These are phyloP conservation scores for Zaprionus nigranus DNA, from an alignment of 1,140 invertebrate genomes.

Conservation along the genomic window DNA sequence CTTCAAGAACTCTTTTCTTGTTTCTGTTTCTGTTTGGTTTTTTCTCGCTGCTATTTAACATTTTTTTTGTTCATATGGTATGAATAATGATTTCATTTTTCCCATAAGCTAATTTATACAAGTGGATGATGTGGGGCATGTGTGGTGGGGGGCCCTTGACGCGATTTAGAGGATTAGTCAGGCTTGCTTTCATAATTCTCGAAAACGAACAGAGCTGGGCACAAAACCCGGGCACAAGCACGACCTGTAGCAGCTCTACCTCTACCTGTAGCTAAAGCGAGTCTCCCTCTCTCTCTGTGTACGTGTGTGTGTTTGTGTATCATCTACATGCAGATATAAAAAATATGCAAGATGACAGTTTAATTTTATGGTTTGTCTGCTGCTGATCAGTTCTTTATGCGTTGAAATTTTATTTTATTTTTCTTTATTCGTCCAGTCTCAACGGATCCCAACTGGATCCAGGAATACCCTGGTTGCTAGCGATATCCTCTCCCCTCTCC, in stretches of 20 bases:
- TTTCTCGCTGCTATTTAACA: constrained; percentile 67
- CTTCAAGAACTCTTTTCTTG: constrained; percentile 28
- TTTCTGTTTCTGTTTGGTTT: constrained; percentile 19
- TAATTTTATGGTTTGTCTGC: constrained; percentile 85
- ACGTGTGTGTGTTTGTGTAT: constrained; percentile 35
- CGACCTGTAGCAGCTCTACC: constrained; percentile 22
- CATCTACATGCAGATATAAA: constrained; percentile 76
- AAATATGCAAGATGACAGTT: constrained; percentile 85
- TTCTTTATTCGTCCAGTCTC: constrained; percentile 13
- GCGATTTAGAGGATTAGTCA: constrained; percentile 84
- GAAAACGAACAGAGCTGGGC: constrained; percentile 36
- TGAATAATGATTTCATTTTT: constrained; percentile 84
- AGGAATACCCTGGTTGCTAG: neutral
- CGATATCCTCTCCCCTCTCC: too few relatives aligned
- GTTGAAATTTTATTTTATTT: constrained; percentile 70
- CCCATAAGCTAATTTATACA: constrained; percentile 84
- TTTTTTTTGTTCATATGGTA: constrained; percentile 69
- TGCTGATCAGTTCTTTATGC: constrained; percentile 84
- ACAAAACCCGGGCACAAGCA: constrained; percentile 14
- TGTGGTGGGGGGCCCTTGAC: constrained; percentile 67
- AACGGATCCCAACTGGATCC: neutral
- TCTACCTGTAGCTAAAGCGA: constrained; percentile 53
- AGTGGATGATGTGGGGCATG: constrained; percentile 66
- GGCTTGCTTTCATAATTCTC: constrained; percentile 83
- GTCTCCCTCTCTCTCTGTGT: constrained; percentile 4